Conservation (phyloP, 2,113 vertebrate genomes). For the Hippocampus abdominalis region DNA sequence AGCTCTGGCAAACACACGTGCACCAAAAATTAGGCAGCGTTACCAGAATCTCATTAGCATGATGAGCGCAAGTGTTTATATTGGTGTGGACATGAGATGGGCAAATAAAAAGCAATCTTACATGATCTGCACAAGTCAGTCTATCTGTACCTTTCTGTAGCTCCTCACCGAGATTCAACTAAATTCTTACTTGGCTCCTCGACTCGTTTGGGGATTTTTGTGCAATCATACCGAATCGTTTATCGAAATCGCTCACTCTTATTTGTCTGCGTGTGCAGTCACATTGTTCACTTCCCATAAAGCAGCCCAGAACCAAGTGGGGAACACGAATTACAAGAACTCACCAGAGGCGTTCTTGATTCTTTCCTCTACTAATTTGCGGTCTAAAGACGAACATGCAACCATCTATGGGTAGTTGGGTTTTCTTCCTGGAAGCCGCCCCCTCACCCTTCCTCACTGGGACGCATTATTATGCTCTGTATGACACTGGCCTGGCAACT, state of each 20-base stretch:
- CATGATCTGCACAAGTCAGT: neutral
- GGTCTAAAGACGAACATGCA: neutral
- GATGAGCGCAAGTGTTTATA: neutral
- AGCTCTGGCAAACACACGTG: neutral
- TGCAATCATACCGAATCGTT: neutral
- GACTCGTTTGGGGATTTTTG: neutral
- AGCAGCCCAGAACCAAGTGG: neutral
- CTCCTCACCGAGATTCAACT: too few species aligned
- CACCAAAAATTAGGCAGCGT: neutral
- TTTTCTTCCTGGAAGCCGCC: neutral
- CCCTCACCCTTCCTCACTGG: too few species aligned
- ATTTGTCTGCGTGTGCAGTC: neutral
- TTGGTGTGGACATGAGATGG: neutral
- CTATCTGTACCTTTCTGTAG: too few species aligned
- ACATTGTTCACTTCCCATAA: neutral
- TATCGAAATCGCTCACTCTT: too few species aligned
- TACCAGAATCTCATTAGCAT: slow-evolving; percentile 4
- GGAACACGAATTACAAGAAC: too few species aligned
- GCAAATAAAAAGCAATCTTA: neutral
- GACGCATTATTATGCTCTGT: neutral
- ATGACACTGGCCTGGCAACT: neutral
- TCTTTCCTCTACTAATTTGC: neutral
- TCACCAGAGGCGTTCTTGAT: neutral
- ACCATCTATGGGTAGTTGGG: neutral
- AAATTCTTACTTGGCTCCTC: too few species aligned